Base-by-base conservation (phyloP, 2,113 vertebrate genomes). In the Tor tambroides region DNA sequence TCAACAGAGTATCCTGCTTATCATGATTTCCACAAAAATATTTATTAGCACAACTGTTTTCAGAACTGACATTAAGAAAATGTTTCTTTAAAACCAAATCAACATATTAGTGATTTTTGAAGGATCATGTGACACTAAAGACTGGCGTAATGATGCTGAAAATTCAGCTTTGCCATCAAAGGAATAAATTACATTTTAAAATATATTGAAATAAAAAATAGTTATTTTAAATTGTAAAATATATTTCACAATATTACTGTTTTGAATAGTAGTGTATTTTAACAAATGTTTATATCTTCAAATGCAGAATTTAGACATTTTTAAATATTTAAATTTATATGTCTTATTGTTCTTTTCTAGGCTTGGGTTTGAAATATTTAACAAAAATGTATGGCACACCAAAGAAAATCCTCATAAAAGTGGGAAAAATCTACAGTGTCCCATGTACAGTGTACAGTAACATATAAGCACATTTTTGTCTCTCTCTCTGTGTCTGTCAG, bases 401-500 rank as follows among this genome's bases (percentile, higher is more conserved):
- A 67, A 17, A 54, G 5, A 51, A 21, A 35, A 38, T 41, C 56
- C 9, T 61, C 56, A 61, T 61, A n/a, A 61, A 61, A n/a, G 56
- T 61, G 54, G 54, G 7, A 4, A 21, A 56, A 59, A 56, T 8
- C 54, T 38, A 72, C 28, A 67, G 28, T 21, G 32, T 19, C 17
- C 1, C 8, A 11, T 21, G 19, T 0, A 75, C 4, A n/a, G 1
- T 74, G n/a, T 2, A 23, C 89, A 15, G 87, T 91, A 9, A 43
- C 32, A 23, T 15, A 6, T 5, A 59, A 43, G 4, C 54, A 4
- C 1, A 2, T 30, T 54, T 81, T 2, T 21, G 35, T 87, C 32
- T 92, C 51, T 81, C 61, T 90, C 54, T 88, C 21, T 85, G 26
- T 88, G 8, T 84, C 49, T 69, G 19, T 75, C 80, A 84, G 87